phyloP scores from a whole-genome alignment of 2,797 vertebrate genomes.

The Poeciliopsis turneri region DNA sequence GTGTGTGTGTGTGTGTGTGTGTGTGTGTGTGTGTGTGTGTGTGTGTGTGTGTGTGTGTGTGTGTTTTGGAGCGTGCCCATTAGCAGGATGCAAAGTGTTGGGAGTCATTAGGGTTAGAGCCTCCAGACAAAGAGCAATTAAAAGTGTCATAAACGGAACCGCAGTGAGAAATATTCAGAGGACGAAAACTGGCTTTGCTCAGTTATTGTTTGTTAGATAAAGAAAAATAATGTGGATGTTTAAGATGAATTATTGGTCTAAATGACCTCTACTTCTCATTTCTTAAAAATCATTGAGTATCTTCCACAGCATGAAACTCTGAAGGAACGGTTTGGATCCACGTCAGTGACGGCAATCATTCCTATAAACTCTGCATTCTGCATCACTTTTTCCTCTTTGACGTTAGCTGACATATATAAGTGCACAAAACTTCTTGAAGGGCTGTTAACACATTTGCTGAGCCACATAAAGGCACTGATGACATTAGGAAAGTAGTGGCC shows the following conservation, averaged over 20 bases:
- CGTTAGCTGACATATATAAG: background rate
- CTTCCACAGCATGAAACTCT: background rate
- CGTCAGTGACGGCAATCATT: background rate
- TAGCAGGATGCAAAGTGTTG: constrained; percentile 55
- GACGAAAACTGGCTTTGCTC: constrained; percentile 9
- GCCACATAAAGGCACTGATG: background rate
- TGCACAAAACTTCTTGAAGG: background rate
- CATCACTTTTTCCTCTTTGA: background rate
- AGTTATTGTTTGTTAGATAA: constrained; percentile 30
- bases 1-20: constrained; percentile 31
- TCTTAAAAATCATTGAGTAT: background rate
- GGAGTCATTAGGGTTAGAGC: constrained; percentile 61
- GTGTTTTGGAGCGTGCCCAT: constrained; percentile 42
- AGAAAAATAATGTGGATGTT: background rate
- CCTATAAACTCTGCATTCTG: background rate
- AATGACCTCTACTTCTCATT: background rate
- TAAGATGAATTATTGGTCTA: background rate
- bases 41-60: background rate
- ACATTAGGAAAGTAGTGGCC: background rate
- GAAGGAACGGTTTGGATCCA: background rate
- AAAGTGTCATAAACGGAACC: constrained; percentile 53
- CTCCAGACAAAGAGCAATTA: constrained; percentile 61
- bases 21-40: too few species aligned
- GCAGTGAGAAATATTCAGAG: constrained; percentile 29
- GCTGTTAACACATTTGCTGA: background rate